Evolutionary conservation across 53 echinoderm and acorn worm genomes (phyloP).

Genomic region (Hippasteria phrygiana): DNA sequence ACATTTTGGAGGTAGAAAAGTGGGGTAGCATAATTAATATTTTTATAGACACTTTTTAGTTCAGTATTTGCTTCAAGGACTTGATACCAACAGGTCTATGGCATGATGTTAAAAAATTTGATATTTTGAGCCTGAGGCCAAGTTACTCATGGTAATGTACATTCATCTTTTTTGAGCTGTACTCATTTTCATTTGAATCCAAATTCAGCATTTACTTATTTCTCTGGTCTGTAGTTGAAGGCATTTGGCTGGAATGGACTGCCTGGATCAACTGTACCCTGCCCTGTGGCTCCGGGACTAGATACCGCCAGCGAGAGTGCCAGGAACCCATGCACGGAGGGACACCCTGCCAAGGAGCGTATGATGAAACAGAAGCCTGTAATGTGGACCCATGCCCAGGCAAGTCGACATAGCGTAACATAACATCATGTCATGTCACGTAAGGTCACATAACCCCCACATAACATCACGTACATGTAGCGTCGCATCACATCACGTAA

Average conservation of each 20-base stretch:
- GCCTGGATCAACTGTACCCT: constrained; percentile 74
- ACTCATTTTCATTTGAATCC: not conserved
- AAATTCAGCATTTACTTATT: not conserved
- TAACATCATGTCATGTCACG: too few relatives aligned
- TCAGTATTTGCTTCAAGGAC: not conserved
- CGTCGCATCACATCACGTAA: too few relatives aligned
- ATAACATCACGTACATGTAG: too few relatives aligned
- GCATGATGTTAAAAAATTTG: not conserved
- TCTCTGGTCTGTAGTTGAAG: constrained; percentile 62
- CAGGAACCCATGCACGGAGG: constrained; percentile 74
- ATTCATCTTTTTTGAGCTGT: not conserved
- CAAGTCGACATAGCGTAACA: constrained; percentile 1
- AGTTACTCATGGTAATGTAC: too few relatives aligned
- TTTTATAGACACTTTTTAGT: too few relatives aligned
- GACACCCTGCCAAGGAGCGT: constrained; percentile 58
- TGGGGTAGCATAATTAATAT: too few relatives aligned
- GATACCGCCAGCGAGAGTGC: constrained; percentile 60
- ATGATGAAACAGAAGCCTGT: constrained; percentile 66
- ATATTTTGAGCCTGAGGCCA: not conserved
- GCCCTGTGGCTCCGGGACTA: constrained; percentile 69
- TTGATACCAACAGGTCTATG: not conserved
- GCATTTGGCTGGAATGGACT: constrained; percentile 72
- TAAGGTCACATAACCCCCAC: too few relatives aligned
- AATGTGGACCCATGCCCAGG: constrained; percentile 80
- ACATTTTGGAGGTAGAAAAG: too few relatives aligned